Evolutionary conservation across 2,113 vertebrate genomes (phyloP), one percentile per base, ranked within the genome.

Genomic region (Gobio gobio): DNA sequence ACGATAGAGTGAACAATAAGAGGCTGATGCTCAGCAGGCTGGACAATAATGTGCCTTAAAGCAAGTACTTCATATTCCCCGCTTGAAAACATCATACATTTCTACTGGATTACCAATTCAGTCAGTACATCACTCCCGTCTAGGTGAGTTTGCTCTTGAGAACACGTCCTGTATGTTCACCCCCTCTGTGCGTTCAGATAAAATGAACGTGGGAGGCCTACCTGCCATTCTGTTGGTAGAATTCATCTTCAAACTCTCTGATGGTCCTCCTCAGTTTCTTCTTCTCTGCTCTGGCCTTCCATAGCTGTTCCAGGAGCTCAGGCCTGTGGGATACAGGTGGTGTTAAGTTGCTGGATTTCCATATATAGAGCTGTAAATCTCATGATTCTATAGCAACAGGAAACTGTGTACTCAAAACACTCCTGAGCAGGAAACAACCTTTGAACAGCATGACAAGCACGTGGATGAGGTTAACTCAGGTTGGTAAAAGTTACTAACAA

Each of bases 141-240:
- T 4, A 10, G 51, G 16, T 2, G 8, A 4, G 18, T 22, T 45
- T 43, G 66, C n/a, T 24, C 20, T 72, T 10, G 4, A 6, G 10
- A 72, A 36, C 29, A 36, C 12, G 26, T 18, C 36, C 64, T 40
- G 16, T 40, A 40, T 68, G 33, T 20, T 68, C 33, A 13, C 26
- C 24, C 58, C 12, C 14, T 66, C 12, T 33, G 63, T 24, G n/a
- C 58, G 3, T 63, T 63, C 10, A 24, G 3, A 68, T 68, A 18
- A 70, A 40, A 70, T 45, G 29, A 36, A 33, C 16, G 16, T 43
- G 20, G 20, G 9, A 72, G 10, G 40, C 70, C 10, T 74, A 98
- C 98, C 98, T 98, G 94, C 98, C 98, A 81, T 98, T 99, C 93
- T 96, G 96, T 90, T 98, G 96, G 94, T 99, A 98, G 92, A 99